These are phyloP conservation scores for Auanema sp. DNA, from an alignment of 2,888 invertebrate genomes.

Conservation along the genomic window DNA sequence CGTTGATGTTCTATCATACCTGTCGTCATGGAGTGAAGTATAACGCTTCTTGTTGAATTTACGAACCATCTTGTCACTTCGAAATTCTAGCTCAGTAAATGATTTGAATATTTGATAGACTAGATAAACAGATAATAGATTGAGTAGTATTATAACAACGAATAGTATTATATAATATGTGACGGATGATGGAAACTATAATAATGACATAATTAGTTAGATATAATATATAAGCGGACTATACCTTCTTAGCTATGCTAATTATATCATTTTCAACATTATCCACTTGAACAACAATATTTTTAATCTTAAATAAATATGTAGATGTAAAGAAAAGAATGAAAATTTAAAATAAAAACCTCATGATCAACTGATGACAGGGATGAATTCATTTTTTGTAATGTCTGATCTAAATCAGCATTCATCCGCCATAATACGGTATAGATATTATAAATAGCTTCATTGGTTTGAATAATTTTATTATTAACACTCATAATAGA, in stretches of 20 bases:
- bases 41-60: conserved; percentile 19
- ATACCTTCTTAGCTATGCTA: conserved; percentile 11
- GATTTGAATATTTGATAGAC: conserved; percentile 7
- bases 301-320: conserved; percentile 7
- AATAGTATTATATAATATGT: conserved; percentile 11
- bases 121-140: conserved; percentile 7
- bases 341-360: neutral
- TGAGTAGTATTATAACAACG: conserved; percentile 4
- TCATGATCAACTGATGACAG: too few relatives aligned
- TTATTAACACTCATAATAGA: too few relatives aligned
- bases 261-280: conserved; percentile 10
- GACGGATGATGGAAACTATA: conserved; percentile 17
- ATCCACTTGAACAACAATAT: conserved; percentile 4
- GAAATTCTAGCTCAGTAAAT: conserved; percentile 6
- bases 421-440: too few relatives aligned
- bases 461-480: too few relatives aligned
- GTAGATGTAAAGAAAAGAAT: neutral
- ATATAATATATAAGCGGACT: neutral
- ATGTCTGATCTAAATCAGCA: too few relatives aligned
- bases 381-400: too few relatives aligned
- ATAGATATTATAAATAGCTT: too few relatives aligned
- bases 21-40: conserved; percentile 9
- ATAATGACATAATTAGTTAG: neutral
- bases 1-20: conserved; percentile 1
- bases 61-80: conserved; percentile 16